A percentile compares a stretch with the other conserved stretches of the same genome.
Conservation (phyloP, 2,113 vertebrate genomes). For the Calonectris borealis region DNA sequence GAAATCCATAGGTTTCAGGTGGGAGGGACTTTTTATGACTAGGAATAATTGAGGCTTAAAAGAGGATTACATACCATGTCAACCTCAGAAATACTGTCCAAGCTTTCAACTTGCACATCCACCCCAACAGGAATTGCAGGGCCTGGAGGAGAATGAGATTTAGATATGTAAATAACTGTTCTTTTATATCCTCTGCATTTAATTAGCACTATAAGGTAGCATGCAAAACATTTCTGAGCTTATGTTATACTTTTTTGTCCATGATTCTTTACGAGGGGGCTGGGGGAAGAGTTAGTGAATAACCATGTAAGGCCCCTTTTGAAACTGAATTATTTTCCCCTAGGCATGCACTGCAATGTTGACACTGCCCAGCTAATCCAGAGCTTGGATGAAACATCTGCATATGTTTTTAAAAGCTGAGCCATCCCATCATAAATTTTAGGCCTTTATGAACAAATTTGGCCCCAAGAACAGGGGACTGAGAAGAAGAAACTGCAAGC, state of each 20-base stretch:
- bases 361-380: neutral
- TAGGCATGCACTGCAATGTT: neutral
- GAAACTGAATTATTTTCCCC: neutral
- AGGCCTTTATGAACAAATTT: neutral
- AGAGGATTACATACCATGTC: slow-evolving; percentile 85
- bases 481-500: neutral
- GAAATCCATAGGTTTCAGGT: neutral
- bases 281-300: neutral
- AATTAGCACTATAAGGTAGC: neutral
- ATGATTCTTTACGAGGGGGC: neutral
- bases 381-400: neutral
- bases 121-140: slow-evolving; percentile 94
- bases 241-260: neutral
- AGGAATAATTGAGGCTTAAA: neutral
- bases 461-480: neutral
- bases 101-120: slow-evolving; percentile 94
- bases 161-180: neutral
- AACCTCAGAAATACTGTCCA: slow-evolving; percentile 97
- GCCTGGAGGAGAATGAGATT: slow-evolving; percentile 76
- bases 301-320: neutral
- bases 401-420: neutral
- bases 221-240: neutral
- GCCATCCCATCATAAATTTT: neutral
- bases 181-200: neutral
- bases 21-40: neutral